Evolutionary conservation across 64 coral and sea anemone genomes (phyloP), one percentile per base, ranked within the genome.

Genomic region (Dendronephthya gigantea): DNA sequence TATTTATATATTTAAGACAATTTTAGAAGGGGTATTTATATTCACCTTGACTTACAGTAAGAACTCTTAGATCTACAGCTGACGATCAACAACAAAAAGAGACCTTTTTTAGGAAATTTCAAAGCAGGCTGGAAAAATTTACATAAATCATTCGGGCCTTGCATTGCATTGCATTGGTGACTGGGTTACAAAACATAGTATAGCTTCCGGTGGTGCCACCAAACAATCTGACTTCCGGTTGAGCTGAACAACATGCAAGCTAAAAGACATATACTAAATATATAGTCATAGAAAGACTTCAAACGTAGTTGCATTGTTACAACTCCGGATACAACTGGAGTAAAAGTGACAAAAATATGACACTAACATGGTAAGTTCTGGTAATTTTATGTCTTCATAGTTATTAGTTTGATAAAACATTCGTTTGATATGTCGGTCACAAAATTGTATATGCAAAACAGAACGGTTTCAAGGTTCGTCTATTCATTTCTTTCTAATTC

Each of bases 131-230:
- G n/a, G n/a, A 52, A 8, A 16, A 52, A 52, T 52, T 52, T 52
- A 22, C 50, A 52, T 52, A 2, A 12, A 74, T 1, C 11, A 74
- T 1, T 74, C 25, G 11, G 32, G 0, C 10, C 22, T 19, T 17
- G 12, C 9, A 70, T n/a, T 70, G 66, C 12, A 25, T 75, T 75
- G 34, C 10, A 33, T 15, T 6, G 25, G 28, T 7, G 36, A 2
- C 25, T 62, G 7, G 55, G 1, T 27, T n/a, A 6, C 55, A 62
- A 62, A n/a, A n/a, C n/a, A n/a, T n/a, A n/a, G n/a, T n/a, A 79
- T 39, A 34, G 36, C 72, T 79, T 79, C 72, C 72, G 72, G 72
- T 79, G 72, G 72, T 34, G 72, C 72, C 72, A 79, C 72, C 36
- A 39, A 36, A 34, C 25, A 79, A 14, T 7, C 2, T 30, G 58